Percentiles rank a stretch among this genome's conserved stretches.
Evolutionary conservation across 35 echinoderm and acorn worm genomes (phyloP).

Genomic region (Patiria miniata): DNA sequence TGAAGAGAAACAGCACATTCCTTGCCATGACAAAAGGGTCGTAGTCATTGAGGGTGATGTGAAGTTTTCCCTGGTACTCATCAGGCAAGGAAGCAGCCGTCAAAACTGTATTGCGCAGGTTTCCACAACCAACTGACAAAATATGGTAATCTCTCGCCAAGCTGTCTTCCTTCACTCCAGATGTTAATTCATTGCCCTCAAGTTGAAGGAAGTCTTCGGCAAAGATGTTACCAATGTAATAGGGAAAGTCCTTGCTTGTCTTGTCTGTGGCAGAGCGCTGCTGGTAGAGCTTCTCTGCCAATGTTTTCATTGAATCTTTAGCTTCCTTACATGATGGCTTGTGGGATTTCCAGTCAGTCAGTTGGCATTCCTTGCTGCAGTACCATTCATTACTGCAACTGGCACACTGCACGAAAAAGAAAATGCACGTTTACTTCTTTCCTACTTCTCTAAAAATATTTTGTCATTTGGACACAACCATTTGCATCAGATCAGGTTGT

Average conservation of each 20-base stretch:
- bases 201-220: too few relatives aligned
- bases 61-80: too few relatives aligned
- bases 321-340: too few relatives aligned
- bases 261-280: not conserved
- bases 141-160: not conserved
- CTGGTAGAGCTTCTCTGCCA: not conserved
- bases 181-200: not conserved
- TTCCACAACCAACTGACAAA: conserved; percentile 47
- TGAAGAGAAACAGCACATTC: too few relatives aligned
- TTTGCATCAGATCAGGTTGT: not conserved
- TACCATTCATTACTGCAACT: not conserved
- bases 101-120: too few relatives aligned
- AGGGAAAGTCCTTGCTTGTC: not conserved
- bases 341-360: too few relatives aligned
- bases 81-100: too few relatives aligned
- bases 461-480: not conserved
- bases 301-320: not conserved
- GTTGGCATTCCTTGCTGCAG: not conserved
- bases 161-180: not conserved
- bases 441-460: not conserved
- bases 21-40: conserved; percentile 49
- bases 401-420: not conserved
- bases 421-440: not conserved
- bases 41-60: conserved; percentile 68
- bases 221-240: not conserved